Base-by-base conservation (phyloP, 2,113 vertebrate species). In the Anarrhichthys ocellatus region DNA sequence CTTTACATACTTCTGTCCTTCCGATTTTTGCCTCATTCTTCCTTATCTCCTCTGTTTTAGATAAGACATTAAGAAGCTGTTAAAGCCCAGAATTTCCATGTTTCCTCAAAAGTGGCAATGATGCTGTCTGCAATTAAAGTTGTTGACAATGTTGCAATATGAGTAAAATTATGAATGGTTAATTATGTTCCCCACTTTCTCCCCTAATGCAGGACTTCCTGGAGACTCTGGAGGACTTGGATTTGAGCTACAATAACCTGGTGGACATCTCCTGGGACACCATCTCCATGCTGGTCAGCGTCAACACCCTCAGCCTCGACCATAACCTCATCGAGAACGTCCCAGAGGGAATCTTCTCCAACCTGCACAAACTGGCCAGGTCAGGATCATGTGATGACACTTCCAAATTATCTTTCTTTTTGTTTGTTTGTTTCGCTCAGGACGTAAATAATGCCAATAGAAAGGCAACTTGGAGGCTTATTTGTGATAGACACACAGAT, bases 241-340 rank as follows among this genome's bases (percentile, higher is more conserved):
- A 96, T 62, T 86, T 96, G 84, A 96, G 95, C 72, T 96, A 96
- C 78, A 96, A 96, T 84, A 96, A 96, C 89, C 86, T 96, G 87
- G 93, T 92, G 73, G 80, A 96, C 52, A 85, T 96, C 34, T 95
- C 96, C 13, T 96, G 96, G 96, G 94, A 96, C 15, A 96, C 96
- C 38, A 87, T 96, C 3, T 87, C 87, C 24, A 80, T 94, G 83
- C 90, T 96, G 78, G 92, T 87, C 78, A 96, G 95, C 72, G 95
- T 96, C 70, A 96, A 96, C 92, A 95, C 95, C 13, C 90, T 96
- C 48, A 96, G 95, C 54, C 87, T 96, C 77, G 96, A 96, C 84
- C 96, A 96, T 78, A 96, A 96, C 89, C 94, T 96, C 32, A 96
- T 96, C 9, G 95, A 96, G 80, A 95, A 89, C 62, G 96, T 96